Conservation (phyloP, 2,888 invertebrate genomes). For the Phytoseiulus persimilis region DNA sequence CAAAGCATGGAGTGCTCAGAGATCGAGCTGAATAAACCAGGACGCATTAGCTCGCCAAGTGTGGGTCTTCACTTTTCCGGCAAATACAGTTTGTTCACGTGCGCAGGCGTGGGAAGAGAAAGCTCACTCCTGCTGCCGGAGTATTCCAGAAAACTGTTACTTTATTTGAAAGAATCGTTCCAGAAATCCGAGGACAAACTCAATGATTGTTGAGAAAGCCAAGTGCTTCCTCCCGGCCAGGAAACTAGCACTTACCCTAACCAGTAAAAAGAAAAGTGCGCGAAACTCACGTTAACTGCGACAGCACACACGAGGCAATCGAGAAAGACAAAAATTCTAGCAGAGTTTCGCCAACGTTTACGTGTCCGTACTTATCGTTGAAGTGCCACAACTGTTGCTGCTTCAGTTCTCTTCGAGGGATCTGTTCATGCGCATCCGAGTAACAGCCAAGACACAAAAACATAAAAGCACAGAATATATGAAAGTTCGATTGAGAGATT, state of each 20-base stretch:
- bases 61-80: not conserved
- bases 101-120: not conserved
- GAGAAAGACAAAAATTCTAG: not conserved
- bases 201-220: not conserved
- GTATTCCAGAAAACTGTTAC: not conserved
- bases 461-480: not conserved
- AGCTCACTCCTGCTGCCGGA: not conserved
- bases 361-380: not conserved
- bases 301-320: not conserved
- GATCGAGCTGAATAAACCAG: not conserved
- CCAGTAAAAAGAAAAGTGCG: not conserved
- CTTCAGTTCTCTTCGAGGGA: not conserved
- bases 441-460: not conserved
- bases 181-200: not conserved
- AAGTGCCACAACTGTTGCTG: not conserved
- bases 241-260: not conserved
- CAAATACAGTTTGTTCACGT: not conserved
- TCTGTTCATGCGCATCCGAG: not conserved
- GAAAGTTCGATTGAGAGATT: not conserved
- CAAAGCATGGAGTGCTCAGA: not conserved
- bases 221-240: not conserved
- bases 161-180: not conserved
- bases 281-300: not conserved
- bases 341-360: not conserved
- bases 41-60: not conserved